phyloP scores from a whole-genome alignment of 2,888 invertebrate genomes.

The Rotaria socialis region DNA sequence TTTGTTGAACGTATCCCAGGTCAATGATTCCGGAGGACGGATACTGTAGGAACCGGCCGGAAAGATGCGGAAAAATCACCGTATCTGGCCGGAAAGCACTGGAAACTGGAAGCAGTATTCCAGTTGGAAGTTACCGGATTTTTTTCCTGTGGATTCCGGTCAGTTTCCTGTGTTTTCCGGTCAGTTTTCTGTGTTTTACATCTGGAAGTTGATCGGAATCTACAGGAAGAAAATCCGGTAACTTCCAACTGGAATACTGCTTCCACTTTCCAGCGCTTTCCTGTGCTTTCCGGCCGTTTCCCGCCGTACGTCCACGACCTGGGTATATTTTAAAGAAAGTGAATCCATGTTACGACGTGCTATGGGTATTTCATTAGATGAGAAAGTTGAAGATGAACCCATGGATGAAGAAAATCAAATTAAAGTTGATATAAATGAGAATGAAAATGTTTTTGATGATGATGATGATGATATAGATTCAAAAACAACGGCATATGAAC shows the following conservation, averaged over 20 bases:
- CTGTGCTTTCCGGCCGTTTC: constrained; percentile 84
- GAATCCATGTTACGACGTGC: constrained; percentile 98
- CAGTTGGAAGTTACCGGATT: too few species aligned
- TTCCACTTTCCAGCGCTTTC: too few species aligned
- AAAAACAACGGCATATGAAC: not conserved
- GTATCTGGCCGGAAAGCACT: constrained; percentile 83
- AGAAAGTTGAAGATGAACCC: not conserved
- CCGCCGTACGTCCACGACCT: constrained; percentile 89
- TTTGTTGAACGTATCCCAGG: constrained; percentile 94
- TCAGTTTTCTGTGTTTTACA: too few species aligned
- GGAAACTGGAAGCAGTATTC: constrained; percentile 88
- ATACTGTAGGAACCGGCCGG: constrained; percentile 94
- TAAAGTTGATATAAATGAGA: not conserved
- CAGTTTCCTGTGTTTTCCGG: too few species aligned
- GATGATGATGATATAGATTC: not conserved
- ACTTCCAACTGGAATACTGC: too few species aligned
- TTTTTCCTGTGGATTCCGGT: too few species aligned
- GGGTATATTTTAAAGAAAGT: constrained; percentile 95
- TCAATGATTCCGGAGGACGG: constrained; percentile 99
- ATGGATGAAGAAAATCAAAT: not conserved
- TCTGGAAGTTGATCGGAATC: too few species aligned
- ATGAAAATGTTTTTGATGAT: not conserved
- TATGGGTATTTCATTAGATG: constrained; percentile 61
- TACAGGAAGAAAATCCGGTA: too few species aligned
- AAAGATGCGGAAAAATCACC: constrained; percentile 89